A percentile compares a stretch with the other conserved stretches of the same genome.
Conservation (phyloP, 2,797 vertebrate genomes). For the Poecilia picta region DNA sequence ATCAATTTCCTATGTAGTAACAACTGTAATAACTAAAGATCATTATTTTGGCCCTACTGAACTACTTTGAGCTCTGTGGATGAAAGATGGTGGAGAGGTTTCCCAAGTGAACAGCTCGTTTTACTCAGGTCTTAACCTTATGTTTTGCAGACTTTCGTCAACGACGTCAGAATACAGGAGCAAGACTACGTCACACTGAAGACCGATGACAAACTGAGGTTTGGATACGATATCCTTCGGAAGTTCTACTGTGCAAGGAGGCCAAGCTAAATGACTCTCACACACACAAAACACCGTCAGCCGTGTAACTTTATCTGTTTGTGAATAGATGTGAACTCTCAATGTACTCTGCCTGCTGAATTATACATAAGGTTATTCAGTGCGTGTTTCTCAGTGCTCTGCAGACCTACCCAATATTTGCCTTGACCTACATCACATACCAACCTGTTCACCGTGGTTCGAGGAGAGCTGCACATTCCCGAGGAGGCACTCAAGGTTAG, state of each 20-base stretch:
- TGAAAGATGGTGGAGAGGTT: background rate
- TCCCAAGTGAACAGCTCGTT: background rate
- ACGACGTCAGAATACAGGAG: conserved; percentile 93
- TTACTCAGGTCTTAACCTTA: conserved; percentile 2
- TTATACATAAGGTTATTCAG: conserved; percentile 61
- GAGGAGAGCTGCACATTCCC: conserved; percentile 93
- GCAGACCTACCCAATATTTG: conserved; percentile 50
- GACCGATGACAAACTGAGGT: conserved; percentile 94
- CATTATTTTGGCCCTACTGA: background rate
- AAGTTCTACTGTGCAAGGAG: conserved; percentile 3
- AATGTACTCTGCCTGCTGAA: conserved; percentile 53
- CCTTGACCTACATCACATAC: conserved; percentile 92
- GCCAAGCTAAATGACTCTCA: conserved; percentile 6
- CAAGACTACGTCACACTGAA: conserved; percentile 95
- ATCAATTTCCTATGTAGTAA: background rate
- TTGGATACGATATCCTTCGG: conserved; percentile 99
- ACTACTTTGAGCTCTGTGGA: background rate
- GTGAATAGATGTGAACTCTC: conserved; percentile 47
- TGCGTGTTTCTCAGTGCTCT: conserved; percentile 36
- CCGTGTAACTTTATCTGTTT: conserved; percentile 59
- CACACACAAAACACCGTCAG: background rate
- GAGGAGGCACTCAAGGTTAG: conserved; percentile 97
- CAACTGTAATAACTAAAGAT: background rate
- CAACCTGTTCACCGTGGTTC: conserved; percentile 94
- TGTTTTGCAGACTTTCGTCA: conserved; percentile 91